These are phyloP conservation scores for Xestoiulus laeticollis DNA, from an alignment of 2,888 invertebrate genomes.

Conservation along the genomic window DNA sequence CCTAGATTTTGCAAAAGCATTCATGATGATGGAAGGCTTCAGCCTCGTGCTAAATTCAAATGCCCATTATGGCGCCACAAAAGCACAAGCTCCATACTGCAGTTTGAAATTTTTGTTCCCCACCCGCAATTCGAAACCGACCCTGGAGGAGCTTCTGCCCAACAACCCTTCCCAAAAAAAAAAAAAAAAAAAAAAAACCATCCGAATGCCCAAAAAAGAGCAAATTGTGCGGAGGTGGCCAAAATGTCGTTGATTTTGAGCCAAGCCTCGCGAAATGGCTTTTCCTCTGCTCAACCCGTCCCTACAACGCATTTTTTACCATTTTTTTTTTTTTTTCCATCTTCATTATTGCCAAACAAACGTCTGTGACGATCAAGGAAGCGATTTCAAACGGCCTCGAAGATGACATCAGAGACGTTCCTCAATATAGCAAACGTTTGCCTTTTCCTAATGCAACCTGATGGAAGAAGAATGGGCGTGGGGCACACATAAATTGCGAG, in stretches of 20 bases:
- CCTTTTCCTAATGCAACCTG: not conserved
- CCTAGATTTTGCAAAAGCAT: too few species aligned
- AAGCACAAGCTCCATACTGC: not conserved
- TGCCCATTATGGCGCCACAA: not conserved
- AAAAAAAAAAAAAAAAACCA: too few species aligned
- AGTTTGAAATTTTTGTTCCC: not conserved
- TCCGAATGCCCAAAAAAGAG: constrained; percentile 14
- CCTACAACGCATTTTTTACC: not conserved
- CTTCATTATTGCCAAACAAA: constrained; percentile 31
- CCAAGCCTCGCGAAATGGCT: not conserved
- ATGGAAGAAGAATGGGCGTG: constrained; percentile 37
- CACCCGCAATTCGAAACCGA: constrained; percentile 19
- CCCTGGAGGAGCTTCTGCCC: not conserved
- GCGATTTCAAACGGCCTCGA: not conserved
- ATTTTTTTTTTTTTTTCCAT: not conserved
- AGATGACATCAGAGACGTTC: not conserved
- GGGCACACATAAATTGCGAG: not conserved
- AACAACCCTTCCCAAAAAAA: not conserved
- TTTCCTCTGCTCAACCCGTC: not conserved
- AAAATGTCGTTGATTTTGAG: constrained; percentile 28
- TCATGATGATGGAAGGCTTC: too few species aligned
- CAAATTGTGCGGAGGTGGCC: constrained; percentile 37
- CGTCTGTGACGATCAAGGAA: constrained; percentile 15
- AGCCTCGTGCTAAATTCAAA: not conserved
- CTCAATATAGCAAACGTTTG: not conserved